Conservation (phyloP, 2,797 vertebrate species). For the Spinus pinus region DNA sequence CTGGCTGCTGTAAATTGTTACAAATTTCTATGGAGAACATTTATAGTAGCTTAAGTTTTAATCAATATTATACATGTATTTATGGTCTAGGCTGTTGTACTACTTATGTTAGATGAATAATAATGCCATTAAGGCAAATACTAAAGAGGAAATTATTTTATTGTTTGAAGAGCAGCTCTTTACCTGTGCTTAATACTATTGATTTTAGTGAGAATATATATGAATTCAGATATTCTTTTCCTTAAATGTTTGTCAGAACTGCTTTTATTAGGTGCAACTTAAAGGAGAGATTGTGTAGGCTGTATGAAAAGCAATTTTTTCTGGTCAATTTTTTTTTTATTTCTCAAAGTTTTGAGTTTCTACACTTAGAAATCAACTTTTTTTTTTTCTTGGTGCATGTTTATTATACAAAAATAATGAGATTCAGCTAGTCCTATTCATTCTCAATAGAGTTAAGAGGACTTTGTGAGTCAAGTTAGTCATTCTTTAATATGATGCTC, state of each 20-base stretch:
- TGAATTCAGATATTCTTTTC: neutral
- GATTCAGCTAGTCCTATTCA: neutral
- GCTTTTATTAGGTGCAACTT: neutral
- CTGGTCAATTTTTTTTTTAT: neutral
- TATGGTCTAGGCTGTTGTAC: neutral
- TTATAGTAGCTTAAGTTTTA: conserved; percentile 19
- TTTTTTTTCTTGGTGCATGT: neutral
- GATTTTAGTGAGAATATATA: neutral
- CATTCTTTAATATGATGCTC: neutral
- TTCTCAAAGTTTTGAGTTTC: neutral
- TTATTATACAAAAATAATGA: neutral
- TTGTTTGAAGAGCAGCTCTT: neutral
- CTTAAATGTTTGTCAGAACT: neutral
- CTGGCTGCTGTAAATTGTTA: conserved; percentile 3
- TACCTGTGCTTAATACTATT: conserved; percentile 14
- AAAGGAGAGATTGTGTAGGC: neutral
- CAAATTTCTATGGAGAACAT: neutral
- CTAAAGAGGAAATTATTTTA: conserved; percentile 11
- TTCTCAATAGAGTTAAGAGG: neutral
- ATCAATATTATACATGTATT: conserved; percentile 25
- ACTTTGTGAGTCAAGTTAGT: neutral
- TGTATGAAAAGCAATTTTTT: neutral
- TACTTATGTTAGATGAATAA: conserved; percentile 12
- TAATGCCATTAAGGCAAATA: neutral
- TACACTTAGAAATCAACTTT: neutral